Percentiles rank a stretch among this genome's conserved stretches.
Evolutionary conservation across 2,888 invertebrate species (phyloP).

Genomic region (Tinea pellionella): DNA sequence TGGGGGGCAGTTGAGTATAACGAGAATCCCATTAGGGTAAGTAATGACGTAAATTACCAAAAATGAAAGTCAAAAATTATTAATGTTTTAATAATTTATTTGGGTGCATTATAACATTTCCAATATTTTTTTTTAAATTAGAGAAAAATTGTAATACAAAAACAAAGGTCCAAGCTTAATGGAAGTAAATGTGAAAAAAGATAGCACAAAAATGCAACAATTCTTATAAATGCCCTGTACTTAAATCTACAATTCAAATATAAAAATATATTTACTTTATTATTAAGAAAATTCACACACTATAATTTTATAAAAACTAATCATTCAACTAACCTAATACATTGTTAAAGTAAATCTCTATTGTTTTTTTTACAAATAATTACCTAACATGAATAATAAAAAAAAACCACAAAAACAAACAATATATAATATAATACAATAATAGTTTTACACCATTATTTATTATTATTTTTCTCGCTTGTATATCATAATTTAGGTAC

Average conservation of each 20-base stretch:
- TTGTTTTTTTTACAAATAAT: too few species aligned
- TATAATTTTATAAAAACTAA: not conserved
- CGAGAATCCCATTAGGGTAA: too few species aligned
- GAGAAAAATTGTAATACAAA: not conserved
- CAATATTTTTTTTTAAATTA: not conserved
- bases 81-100: constrained; percentile 5
- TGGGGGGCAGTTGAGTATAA: too few species aligned
- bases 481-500: too few species aligned
- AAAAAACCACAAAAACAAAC: too few species aligned
- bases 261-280: constrained; percentile 1
- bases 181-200: not conserved
- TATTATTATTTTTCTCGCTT: too few species aligned
- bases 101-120: not conserved
- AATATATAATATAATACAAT: too few species aligned
- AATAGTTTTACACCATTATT: too few species aligned
- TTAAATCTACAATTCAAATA: not conserved
- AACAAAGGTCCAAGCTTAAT: not conserved
- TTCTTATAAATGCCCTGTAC: not conserved
- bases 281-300: constrained; percentile 4
- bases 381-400: too few species aligned
- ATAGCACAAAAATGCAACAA: not conserved
- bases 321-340: not conserved
- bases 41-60: too few species aligned
- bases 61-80: not conserved
- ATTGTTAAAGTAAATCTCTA: too few species aligned